A percentile compares a stretch with the other conserved stretches of the same genome.
phyloP scores from a whole-genome alignment of 2,797 vertebrate genomes.

The Danio albolineatus region DNA sequence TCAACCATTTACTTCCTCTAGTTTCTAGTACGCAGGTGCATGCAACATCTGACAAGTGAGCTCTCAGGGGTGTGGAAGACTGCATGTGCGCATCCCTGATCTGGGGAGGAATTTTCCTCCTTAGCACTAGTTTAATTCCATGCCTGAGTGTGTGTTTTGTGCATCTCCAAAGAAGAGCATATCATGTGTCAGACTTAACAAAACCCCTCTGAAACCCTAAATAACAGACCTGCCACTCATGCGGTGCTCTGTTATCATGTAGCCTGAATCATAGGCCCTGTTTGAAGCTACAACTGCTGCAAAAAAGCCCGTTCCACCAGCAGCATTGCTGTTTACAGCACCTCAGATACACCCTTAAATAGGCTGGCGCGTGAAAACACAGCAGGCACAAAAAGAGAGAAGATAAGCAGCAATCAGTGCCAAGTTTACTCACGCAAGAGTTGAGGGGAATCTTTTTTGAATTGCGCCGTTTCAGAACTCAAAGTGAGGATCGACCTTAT shows the following conservation, averaged over 20 bases:
- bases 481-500: slow-evolving; percentile 14
- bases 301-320: slow-evolving; percentile 66
- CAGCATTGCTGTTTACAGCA: slow-evolving; percentile 56
- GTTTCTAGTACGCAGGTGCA: background rate
- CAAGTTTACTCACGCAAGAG: slow-evolving; percentile 1
- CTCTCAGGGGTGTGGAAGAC: slow-evolving; percentile 10
- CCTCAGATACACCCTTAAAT: slow-evolving; percentile 32
- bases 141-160: slow-evolving; percentile 25
- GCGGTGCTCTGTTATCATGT: slow-evolving; percentile 60
- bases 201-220: slow-evolving; percentile 44
- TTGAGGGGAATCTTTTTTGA: background rate
- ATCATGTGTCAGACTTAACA: slow-evolving; percentile 58
- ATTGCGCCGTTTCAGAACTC: background rate
- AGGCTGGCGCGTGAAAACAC: slow-evolving; percentile 15
- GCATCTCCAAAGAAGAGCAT: slow-evolving; percentile 23
- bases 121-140: slow-evolving; percentile 1
- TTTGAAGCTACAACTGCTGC: slow-evolving; percentile 67
- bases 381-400: slow-evolving; percentile 22
- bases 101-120: background rate
- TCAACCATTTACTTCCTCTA: background rate
- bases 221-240: slow-evolving; percentile 60
- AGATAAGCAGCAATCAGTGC: slow-evolving; percentile 31
- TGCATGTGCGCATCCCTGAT: background rate
- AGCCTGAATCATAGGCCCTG: slow-evolving; percentile 63
- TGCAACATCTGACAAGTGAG: background rate